Evolutionary conservation across 2,888 invertebrate genomes (phyloP).

Genomic region (Osedax frankpressi): DNA sequence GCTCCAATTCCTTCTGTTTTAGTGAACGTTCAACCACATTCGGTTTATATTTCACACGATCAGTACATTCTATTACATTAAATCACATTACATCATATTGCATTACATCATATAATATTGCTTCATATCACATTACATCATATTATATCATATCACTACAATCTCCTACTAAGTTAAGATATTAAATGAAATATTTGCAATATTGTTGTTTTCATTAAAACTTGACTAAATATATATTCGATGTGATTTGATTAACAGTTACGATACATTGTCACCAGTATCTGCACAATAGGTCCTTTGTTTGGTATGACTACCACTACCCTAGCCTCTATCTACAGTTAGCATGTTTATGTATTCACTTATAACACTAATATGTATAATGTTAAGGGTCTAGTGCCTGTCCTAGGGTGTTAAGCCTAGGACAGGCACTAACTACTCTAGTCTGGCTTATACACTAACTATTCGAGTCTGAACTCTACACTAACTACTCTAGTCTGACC

Average conservation of each 20-base stretch:
- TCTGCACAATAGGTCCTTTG: background rate
- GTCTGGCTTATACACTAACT: background rate
- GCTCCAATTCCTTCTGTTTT: background rate
- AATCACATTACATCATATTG: too few species aligned
- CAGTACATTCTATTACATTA: too few species aligned
- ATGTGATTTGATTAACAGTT: background rate
- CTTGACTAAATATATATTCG: too few species aligned
- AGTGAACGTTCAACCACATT: background rate
- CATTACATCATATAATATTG: too few species aligned
- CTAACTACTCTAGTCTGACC: background rate
- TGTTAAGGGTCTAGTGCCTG: too few species aligned
- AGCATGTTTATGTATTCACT: background rate
- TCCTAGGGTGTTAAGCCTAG: too few species aligned
- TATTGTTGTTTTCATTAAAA: too few species aligned
- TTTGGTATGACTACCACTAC: background rate
- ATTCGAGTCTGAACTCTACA: background rate
- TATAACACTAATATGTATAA: background rate
- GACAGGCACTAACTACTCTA: background rate
- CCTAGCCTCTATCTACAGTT: background rate
- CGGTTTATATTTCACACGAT: background rate
- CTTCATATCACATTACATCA: too few species aligned
- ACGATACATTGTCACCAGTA: background rate
- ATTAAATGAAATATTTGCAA: too few species aligned
- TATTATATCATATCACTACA: too few species aligned
- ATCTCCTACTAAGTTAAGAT: too few species aligned